phyloP scores from a whole-genome alignment of 2,888 invertebrate genomes.

The Asteroscopus sphinx region DNA sequence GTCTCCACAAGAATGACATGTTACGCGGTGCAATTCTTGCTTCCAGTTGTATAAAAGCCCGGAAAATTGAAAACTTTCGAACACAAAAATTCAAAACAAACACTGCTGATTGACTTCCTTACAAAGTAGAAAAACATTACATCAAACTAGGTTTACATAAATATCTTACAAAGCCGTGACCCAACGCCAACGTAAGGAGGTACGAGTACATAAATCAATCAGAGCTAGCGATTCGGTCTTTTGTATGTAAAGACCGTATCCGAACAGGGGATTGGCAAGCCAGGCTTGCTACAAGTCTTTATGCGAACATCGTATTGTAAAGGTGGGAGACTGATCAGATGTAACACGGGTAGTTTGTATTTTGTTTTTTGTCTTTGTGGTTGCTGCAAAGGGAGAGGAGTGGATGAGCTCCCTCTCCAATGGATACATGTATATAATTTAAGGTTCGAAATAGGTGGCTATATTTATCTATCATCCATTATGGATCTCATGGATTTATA shows the following conservation, averaged over 20 bases:
- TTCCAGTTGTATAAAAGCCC: background rate
- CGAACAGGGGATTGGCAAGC: conserved; percentile 63
- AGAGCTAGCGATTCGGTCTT: conserved; percentile 82
- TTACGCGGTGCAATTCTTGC: background rate
- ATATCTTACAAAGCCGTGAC: conserved; percentile 73
- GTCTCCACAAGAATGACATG: too few relatives aligned
- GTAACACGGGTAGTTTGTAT: conserved; percentile 13
- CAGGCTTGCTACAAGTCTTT: conserved; percentile 54
- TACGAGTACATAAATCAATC: conserved; percentile 84
- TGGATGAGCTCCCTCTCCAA: too few relatives aligned
- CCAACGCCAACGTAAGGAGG: too few relatives aligned
- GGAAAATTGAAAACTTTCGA: background rate
- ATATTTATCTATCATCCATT: too few relatives aligned
- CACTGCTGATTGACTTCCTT: conserved; percentile 30
- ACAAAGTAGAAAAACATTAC: conserved; percentile 18
- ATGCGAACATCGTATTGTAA: conserved; percentile 52
- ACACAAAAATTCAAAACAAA: conserved; percentile 13
- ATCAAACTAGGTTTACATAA: conserved; percentile 61
- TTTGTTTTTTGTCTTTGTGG: conserved; percentile 21
- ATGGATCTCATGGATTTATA: too few relatives aligned
- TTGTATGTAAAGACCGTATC: conserved; percentile 86
- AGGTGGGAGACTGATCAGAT: conserved; percentile 47
- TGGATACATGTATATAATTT: too few relatives aligned
- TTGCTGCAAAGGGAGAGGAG: background rate
- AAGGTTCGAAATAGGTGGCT: too few relatives aligned